Evolutionary conservation across 53 echinoderm and acorn worm species (phyloP).

Genomic region (Hippasteria phrygiana): DNA sequence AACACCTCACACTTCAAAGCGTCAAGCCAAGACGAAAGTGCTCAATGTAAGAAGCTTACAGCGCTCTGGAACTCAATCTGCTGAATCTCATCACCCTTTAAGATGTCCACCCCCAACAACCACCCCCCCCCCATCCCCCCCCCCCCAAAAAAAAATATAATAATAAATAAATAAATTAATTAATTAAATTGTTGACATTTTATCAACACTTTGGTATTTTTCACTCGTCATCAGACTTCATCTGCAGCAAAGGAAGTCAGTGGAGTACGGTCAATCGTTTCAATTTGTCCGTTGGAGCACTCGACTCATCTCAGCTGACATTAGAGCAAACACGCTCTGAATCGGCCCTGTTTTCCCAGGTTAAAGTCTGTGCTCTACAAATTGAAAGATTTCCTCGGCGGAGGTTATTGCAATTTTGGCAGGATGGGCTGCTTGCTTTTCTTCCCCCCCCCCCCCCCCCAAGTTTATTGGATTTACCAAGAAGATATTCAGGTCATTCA

Average conservation of each 20-base stretch:
- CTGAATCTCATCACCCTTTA: neutral
- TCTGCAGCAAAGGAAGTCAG: neutral
- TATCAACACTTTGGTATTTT: neutral
- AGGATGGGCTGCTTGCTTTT: neutral
- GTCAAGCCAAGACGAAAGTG: neutral
- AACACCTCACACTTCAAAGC: neutral
- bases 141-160: no score
- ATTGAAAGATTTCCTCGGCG: neutral
- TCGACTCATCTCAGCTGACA: neutral
- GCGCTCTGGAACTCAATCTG: no score
- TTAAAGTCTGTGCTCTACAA: neutral
- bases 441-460: neutral
- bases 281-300: neutral
- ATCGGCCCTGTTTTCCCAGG: neutral
- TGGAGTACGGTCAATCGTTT: neutral
- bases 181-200: neutral
- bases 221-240: neutral
- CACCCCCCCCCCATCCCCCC: no score
- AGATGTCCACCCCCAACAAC: no score
- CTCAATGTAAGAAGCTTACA: no score
- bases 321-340: neutral
- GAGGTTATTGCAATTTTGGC: slow-evolving; percentile 23
- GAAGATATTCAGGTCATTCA: neutral
- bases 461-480: neutral
- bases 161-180: no score